Base-by-base conservation (phyloP, 92 coral and sea anemone species). In the Siderastrea radians region DNA sequence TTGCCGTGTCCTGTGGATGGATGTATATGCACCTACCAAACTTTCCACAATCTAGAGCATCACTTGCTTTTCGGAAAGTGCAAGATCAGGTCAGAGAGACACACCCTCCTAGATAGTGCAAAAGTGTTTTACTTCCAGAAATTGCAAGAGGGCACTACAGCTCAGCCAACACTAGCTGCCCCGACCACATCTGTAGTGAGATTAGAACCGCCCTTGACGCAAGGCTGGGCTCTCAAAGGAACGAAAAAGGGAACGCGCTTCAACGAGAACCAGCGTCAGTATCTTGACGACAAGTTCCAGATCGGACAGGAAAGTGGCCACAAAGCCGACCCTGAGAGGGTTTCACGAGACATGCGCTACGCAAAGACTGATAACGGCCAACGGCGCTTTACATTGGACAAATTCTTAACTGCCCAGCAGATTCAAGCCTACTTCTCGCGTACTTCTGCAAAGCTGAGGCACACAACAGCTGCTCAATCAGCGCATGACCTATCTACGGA, bases 241-340 rank as follows among this genome's bases (percentile, higher is more conserved):
- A 60, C 83, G 53, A 78, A 78, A 65, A 78, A 78, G 58, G 15
- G 70, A n/a, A 49, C 50, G 68, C 55, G 71, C 53, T 78, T 78
- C 69, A 78, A 78, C 65, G 83, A 78, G 70, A 79, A 72, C 72
- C 84, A 55, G 54, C 55, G 53, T 17, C 88, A 87, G 45, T 87
- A 86, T 66, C 78, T 86, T 8, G 94, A 91, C 51, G 91, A 53
- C 38, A 86, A 86, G 68, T 91, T 86, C 50, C 15, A 54, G 49
- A 75, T 86, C 5, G 91, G 91, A 15, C 87, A 91, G 68, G 59
- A 73, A 62, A 90, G 86, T 69, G 90, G 90, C 38, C 38, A 26
- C 38, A 26, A 26, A 26, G 38, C 38, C 38, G 38, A 26, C 38
- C 38, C 38, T 26, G 38, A 26, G 38, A 26, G 38, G 38, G 38